Evolutionary conservation across 2,113 vertebrate species (phyloP), one percentile per base, ranked within the genome.

Genomic region (Ibidorhyncha struthersii): DNA sequence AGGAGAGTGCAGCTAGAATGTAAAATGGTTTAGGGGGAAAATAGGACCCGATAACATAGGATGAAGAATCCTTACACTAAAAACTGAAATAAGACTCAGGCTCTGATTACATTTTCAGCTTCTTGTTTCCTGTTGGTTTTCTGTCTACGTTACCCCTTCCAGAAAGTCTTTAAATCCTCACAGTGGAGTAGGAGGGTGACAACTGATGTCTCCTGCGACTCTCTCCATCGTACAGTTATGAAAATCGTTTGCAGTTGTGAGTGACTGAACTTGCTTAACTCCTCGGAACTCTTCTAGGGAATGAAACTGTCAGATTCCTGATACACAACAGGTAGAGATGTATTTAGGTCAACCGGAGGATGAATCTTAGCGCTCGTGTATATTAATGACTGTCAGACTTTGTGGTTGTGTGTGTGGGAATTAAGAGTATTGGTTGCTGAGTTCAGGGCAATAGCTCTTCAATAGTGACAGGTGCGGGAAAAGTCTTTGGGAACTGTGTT

Each of bases 301-400:
- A 62, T 70, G 47, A 83, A 38, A 80, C 58, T 76, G 27, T 79
- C 81, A 86, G 38, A 73, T 83, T 97, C 72, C 81, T 76, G 63
- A 43, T 72, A 45, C 0, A 5, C 83, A 94, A 97, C 95, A 97
- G 92, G 96, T 96, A 69, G 73, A 89, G 83, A 56, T 89, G 73
- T 96, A 92, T 97, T 96, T 96, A 93, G 90, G 90, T 96, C 93
- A 97, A 23, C 83, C 70, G 38, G 77, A 92, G 82, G 61, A 87
- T 93, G 83, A 96, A 85, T 90, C 61, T 40, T 91, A 59, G 32
- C 81, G 53, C 74, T 96, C 79, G 62, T 93, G 67, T 89, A 49
- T 92, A 91, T 92, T 97, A 83, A 96, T 83, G 67, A 96, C 61
- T 86, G 59, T 86, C 86, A 97, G 91, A 67, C 78, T 81, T 92